Evolutionary conservation across 2,888 invertebrate species (phyloP), one percentile per base, ranked within the genome.

Genomic region (Drosophila koepferae): DNA sequence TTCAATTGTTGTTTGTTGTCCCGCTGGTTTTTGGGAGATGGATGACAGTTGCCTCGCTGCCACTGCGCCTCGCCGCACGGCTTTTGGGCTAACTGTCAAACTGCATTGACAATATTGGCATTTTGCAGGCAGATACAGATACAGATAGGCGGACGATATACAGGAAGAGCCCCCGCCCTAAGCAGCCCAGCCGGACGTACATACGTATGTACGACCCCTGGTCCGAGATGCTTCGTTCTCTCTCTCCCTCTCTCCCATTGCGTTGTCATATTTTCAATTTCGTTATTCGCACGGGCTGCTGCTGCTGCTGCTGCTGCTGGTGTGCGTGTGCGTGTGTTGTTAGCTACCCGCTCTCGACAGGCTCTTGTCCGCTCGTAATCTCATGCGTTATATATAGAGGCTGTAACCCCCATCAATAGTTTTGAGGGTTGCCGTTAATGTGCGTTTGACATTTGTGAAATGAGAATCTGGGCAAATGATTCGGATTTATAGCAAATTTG

Each of bases 381-480:
- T 60, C 56, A 49, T 62, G 34, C 68, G 40, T 53, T 59, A 46
- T 67, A 44, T 59, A 49, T 16, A 58, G 63, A 58, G 63, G 59
- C 69, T 64, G 58, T 62, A 72, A 66, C 72, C 81, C 75, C 86
- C 80, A 72, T 83, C 82, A 85, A 82, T 80, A 74, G 59, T 80
- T 63, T 49, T 67, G 72, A 67, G 74, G 82, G 77, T 80, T 75
- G 69, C 61, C 77, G 87, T 84, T 87, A 86, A 86, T 89, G 85
- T 86, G 85, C 89, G 84, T 86, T 86, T 86, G 85, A 86, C 85
- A 80, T 86, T 86, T 84, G 87, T 81, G 82, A 86, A 86, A 86
- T 86, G 87, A 87, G 90, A 86, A 89, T 89, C 87, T 72, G 89
- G 82, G 87, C 89, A 86, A 86, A 86, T 86, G 86, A 86, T 84